Evolutionary conservation across 1,140 invertebrate genomes (phyloP).

Genomic region (Meloidogyne chitwoodi): DNA sequence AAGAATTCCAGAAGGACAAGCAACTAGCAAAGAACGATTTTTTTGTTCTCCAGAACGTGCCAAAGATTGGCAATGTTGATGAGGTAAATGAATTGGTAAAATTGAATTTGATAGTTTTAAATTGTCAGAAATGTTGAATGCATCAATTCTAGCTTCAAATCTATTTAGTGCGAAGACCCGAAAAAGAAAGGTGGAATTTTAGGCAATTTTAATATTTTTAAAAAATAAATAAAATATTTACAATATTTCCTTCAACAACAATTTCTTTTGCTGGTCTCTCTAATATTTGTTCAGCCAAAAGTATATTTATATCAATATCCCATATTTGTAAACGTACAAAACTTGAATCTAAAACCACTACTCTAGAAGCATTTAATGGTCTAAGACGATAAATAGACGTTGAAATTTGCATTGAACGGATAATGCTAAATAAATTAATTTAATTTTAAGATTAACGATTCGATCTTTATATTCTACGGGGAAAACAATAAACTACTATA

Average conservation of each 20-base stretch:
- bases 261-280: slow-evolving; percentile 6
- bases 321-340: background rate
- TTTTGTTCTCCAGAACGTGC: background rate
- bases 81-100: background rate
- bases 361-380: background rate
- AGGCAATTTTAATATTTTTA: no score
- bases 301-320: background rate
- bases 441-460: background rate
- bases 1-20: background rate
- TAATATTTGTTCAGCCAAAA: background rate
- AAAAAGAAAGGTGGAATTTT: no score
- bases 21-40: background rate
- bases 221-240: background rate
- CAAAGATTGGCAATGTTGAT: background rate
- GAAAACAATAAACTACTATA: no score
- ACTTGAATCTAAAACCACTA: background rate
- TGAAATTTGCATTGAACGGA: background rate
- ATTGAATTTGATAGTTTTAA: background rate
- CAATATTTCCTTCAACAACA: slow-evolving; percentile 3
- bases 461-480: no score
- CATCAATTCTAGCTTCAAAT: background rate
- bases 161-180: background rate
- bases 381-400: slow-evolving; percentile 10
- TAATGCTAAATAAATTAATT: background rate
- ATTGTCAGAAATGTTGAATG: background rate